These are phyloP conservation scores for Chelon labrosus DNA, from an alignment of 2,797 vertebrate genomes.

Conservation along the genomic window DNA sequence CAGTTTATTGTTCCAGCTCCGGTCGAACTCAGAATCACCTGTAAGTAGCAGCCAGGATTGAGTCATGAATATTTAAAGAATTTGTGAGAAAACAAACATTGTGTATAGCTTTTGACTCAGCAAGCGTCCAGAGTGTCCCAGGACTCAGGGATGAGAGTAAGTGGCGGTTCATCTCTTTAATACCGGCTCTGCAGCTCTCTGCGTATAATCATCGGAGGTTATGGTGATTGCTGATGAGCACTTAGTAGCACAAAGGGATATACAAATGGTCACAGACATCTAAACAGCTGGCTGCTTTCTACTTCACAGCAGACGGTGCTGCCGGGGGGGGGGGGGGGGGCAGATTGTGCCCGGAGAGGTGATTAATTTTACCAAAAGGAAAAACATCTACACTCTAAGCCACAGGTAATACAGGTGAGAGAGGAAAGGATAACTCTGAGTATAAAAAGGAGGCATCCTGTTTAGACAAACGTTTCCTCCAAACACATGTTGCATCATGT, in stretches of 20 bases:
- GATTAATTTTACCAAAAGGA: constrained; percentile 49
- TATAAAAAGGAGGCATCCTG: background rate
- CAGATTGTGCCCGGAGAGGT: constrained; percentile 44
- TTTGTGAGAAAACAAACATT: constrained; percentile 4
- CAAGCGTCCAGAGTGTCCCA: constrained; percentile 1
- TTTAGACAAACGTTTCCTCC: constrained; percentile 4
- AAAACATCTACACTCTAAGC: constrained; percentile 23
- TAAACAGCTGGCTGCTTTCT: constrained; percentile 67
- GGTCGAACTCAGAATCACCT: too few species aligned
- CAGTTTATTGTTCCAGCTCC: constrained; percentile 14
- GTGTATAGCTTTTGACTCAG: constrained; percentile 1
- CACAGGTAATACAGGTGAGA: constrained; percentile 28
- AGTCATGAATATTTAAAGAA: constrained; percentile 20
- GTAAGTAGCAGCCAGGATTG: background rate
- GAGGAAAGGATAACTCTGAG: background rate
- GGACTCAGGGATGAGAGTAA: constrained; percentile 10
- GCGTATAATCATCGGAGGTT: constrained; percentile 55
- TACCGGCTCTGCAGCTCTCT: constrained; percentile 35
- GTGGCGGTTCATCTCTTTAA: constrained; percentile 40
- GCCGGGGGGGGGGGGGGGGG: constrained; percentile 36
- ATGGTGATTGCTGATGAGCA: constrained; percentile 65
- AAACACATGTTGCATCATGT: constrained; percentile 29
- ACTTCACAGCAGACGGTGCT: constrained; percentile 37
- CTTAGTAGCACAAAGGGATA: constrained; percentile 49
- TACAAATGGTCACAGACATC: constrained; percentile 50